Evolutionary conservation across 2,888 invertebrate species (phyloP).

Genomic region (Margaritifera margaritifera): DNA sequence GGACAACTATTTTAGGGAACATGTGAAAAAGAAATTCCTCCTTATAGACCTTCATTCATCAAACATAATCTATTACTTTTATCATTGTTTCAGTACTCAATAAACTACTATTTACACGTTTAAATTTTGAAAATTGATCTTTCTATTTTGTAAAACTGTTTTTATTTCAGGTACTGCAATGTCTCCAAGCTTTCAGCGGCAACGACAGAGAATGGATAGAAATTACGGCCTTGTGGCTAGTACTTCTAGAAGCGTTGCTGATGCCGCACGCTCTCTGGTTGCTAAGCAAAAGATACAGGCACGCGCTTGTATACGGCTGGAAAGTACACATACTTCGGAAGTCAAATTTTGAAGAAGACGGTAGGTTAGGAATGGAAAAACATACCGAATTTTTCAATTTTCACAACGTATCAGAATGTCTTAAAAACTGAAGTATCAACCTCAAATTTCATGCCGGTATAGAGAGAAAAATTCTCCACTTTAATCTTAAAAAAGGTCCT

Average conservation of each 20-base stretch:
- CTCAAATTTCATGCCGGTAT: no score
- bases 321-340: constrained; percentile 50
- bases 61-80: no score
- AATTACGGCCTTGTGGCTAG: constrained; percentile 51
- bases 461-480: no score
- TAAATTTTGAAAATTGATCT: no score
- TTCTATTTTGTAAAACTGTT: background rate
- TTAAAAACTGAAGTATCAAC: no score
- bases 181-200: constrained; percentile 46
- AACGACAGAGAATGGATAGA: constrained; percentile 39
- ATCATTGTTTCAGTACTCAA: no score
- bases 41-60: no score
- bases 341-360: constrained; percentile 50
- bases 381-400: constrained; percentile 2
- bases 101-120: no score
- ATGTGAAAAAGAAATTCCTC: no score
- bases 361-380: constrained; percentile 25
- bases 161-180: constrained; percentile 54
- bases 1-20: no score
- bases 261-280: constrained; percentile 61
- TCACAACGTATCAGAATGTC: background rate
- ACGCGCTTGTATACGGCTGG: constrained; percentile 58
- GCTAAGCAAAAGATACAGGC: constrained; percentile 57
- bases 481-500: no score
- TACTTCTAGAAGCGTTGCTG: constrained; percentile 47